Evolutionary conservation across 2,888 invertebrate genomes (phyloP), one percentile per base, ranked within the genome.

Genomic region (Drosophila colorata): DNA sequence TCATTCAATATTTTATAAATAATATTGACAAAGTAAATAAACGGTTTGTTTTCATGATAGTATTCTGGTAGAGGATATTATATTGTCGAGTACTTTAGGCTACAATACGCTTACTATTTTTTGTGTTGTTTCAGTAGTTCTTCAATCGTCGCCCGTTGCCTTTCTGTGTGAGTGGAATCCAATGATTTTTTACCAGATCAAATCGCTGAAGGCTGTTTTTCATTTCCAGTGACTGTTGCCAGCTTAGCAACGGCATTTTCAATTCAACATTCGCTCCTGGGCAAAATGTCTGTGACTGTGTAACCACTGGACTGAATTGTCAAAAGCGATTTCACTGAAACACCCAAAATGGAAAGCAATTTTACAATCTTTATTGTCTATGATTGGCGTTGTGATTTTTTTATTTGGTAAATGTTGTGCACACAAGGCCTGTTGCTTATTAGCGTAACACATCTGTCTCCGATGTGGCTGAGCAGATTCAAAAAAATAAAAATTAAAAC

Each of bases 181-280:
- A 73, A 70, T 73, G 68, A 59, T 72, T 69, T 76, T 76, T 72
- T 72, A 61, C 28, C 70, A 70, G 68, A 78, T 80, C 78, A 70
- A 78, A 59, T 70, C 72, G 57, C 60, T 60, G 53, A 56, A 56
- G 63, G 60, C 55, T 53, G 41, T 49, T 70, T 64, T 51, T 59
- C 43, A 46, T 51, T 69, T 69, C 23, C 33, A 41, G 51, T 47
- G 58, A 41, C 53, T 51, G 41, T 58, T 59, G 51, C 55, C 66
- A 64, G 71, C 64, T 69, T 78, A 63, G 71, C 48, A 61, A 72
- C 48, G 65, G 80, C 64, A 80, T 83, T 80, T 79, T 65, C 69
- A 73, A 73, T 68, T 76, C 57, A 58, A 51, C 55, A 33, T 57
- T 46, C 28, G 46, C 70, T 67, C 51, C 58, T 65, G 69, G 58